Base-by-base conservation (phyloP, 2,797 vertebrate genomes). In the Hoplostethus atlanticus region DNA sequence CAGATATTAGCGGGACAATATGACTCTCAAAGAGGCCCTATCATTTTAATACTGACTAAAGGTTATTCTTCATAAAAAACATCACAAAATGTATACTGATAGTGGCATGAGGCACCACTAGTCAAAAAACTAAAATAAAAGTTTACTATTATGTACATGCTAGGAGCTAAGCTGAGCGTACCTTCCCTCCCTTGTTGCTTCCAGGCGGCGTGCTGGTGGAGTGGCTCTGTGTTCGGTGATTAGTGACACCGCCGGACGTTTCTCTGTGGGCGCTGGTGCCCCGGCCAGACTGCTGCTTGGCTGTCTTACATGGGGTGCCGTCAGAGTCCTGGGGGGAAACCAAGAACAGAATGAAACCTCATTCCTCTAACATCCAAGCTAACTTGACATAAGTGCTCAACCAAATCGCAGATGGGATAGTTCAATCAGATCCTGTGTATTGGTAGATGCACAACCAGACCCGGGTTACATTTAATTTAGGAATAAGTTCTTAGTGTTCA, bases 241-340 rank as follows among this genome's bases (percentile, higher is more conserved):
- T 92, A 57, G 71, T 76, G 66, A 90, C 89, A 4, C 92, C 94
- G 69, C 93, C 87, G 40, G 95, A 84, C 82, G 92, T 93, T 71
- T 98, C 97, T 92, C 94, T 94, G 94, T 92, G 96, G 74, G 91
- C 74, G 7, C 93, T 79, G 76, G 96, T 80, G 30, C 94, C 94
- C 55, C 94, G 94, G 82, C 94, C 95, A 73, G 95, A 91, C 90
- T 96, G 95, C 76, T 98, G 97, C 85, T 99, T 99, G 40, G 95
- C 96, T 5, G 97, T 97, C 93, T 99, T 99, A 91, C 96, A 98
- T 4, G 98, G 97, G 59, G 97, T 98, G 66, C 96, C 96, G 52
- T 99, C 98, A 59, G 97, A 99, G 94, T 99, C 98, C 98, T 98
- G 79, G 1, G 25, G 8, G 28, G 15, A 34, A 38, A 52, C 10